Conservation (phyloP, 2,113 vertebrate species). For the Podilymbus podiceps region DNA sequence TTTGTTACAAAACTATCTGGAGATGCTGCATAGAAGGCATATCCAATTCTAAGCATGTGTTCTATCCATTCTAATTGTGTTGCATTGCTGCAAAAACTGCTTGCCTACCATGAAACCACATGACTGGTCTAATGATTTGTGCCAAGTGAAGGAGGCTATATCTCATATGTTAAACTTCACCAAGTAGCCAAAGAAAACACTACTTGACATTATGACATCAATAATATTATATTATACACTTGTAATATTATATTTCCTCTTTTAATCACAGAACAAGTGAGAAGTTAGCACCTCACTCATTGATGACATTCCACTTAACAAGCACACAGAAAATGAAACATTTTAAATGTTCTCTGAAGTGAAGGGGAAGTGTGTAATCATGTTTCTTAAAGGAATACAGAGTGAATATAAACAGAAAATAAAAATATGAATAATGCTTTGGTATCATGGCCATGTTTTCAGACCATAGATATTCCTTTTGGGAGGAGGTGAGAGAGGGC, state of each 20-base stretch:
- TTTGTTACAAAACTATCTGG: not conserved
- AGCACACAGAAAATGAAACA: not conserved
- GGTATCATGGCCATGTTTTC: fast-evolving
- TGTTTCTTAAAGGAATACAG: not conserved
- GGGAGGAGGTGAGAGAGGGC: fast-evolving
- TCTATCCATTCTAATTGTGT: too few species aligned
- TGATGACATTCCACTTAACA: not conserved
- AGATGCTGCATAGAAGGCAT: not conserved
- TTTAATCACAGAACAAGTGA: not conserved
- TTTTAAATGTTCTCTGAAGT: not conserved
- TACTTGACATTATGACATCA: not conserved
- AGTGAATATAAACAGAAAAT: not conserved
- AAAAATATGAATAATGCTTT: not conserved
- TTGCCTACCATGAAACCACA: not conserved
- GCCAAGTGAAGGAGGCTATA: not conserved
- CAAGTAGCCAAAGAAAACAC: not conserved
- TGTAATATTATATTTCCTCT: not conserved
- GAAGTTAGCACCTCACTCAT: not conserved
- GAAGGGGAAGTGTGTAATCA: not conserved
- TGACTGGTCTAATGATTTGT: not conserved
- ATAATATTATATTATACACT: too few species aligned
- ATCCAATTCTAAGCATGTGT: not conserved
- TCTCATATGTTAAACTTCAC: not conserved
- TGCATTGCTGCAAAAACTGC: not conserved
- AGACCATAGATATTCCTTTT: not conserved